These are phyloP conservation scores for Athalia rosae DNA, from an alignment of 2,888 invertebrate genomes.

Conservation along the genomic window DNA sequence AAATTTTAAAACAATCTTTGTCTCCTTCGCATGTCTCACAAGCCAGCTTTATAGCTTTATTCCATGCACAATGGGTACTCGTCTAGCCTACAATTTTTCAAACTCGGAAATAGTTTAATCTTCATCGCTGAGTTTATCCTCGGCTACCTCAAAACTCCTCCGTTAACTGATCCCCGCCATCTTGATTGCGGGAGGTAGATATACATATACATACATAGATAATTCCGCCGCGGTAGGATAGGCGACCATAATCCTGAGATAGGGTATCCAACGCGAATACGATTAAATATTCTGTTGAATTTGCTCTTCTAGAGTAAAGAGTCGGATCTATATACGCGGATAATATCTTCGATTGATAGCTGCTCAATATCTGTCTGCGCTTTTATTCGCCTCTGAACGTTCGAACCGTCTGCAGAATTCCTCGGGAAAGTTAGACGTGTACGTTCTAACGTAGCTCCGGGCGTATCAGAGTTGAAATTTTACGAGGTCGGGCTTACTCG, in stretches of 20 bases:
- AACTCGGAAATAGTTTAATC: slow-evolving; percentile 34
- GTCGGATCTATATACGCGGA: no score
- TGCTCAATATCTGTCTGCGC: slow-evolving; percentile 28
- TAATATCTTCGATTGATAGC: background rate
- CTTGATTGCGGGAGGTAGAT: slow-evolving; percentile 24
- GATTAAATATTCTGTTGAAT: no score
- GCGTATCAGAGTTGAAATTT: slow-evolving; percentile 24
- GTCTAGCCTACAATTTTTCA: slow-evolving; percentile 32
- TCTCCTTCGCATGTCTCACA: background rate
- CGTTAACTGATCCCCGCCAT: background rate
- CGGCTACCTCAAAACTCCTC: background rate
- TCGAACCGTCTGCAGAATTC: background rate
- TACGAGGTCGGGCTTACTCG: slow-evolving; percentile 5
- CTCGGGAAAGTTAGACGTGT: slow-evolving; percentile 23
- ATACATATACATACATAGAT: background rate
- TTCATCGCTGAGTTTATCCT: background rate
- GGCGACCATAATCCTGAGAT: background rate
- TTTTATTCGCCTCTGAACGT: background rate
- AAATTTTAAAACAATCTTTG: slow-evolving; percentile 32
- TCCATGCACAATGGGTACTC: background rate
- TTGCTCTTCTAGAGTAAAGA: no score
- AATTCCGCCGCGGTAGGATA: background rate
- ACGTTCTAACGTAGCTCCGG: background rate
- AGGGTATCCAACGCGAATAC: no score
- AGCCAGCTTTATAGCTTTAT: background rate